Base-by-base conservation (phyloP, 2,113 vertebrate genomes). In the Hippopotamus amphibius region DNA sequence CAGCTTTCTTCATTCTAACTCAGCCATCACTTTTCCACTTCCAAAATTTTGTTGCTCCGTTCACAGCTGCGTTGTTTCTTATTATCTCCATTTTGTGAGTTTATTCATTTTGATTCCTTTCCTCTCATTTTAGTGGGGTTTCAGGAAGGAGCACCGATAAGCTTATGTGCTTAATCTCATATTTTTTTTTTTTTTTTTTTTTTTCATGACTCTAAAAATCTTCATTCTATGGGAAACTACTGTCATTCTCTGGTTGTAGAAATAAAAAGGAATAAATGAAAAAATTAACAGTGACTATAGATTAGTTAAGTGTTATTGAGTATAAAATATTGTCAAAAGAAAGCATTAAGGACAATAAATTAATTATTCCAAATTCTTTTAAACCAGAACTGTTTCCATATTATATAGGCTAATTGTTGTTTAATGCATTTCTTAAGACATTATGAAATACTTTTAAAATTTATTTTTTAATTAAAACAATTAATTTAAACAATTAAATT, bases 261-360 rank as follows among this genome's bases (percentile, higher is more conserved):
- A 90, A 88, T 92, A 84, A 80, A 46, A 57, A 63, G 5, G 30
- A 90, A 77, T 82, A 87, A 68, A 65, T 53, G 10, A 87, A 95
- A 94, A 94, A 79, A 63, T 41, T 61, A 41, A n/a, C 93, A 46
- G 30, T 77, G n/a, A 72, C 8, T 93, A 0, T 82, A 59, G 63
- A 50, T 93, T 91, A 37, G 59, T 71, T 92, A 84, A 41, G 8
- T 68, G 1, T 92, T 71, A 65, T 33, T 86, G 55, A 95, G 19
- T 46, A 53, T 19, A 92, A 80, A 85, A 17, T 93, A 66, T 65
- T 90, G 26, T 50, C 94, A 88, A 94, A 50, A 82, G 7, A 85
- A 71, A 96, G 22, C n/a, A 53, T 11, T 11, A 83, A 84, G 43
- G n/a, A 74, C 50, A 77, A 50, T 74, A 85, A 79, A n/a, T 86